Conservation (phyloP, 1,140 invertebrate genomes). For the Harpegnathos saltator region DNA sequence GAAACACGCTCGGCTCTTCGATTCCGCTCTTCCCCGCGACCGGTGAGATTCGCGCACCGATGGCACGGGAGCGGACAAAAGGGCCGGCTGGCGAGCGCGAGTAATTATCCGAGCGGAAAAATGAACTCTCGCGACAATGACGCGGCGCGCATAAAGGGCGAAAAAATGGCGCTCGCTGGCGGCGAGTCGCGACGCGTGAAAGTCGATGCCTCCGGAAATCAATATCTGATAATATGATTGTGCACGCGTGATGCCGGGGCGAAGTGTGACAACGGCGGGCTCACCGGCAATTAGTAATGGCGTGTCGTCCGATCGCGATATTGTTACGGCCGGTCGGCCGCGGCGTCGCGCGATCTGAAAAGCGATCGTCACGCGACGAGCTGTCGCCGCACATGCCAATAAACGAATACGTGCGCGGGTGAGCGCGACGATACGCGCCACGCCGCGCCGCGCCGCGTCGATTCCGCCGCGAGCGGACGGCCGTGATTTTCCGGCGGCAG, state of each 20-base stretch:
- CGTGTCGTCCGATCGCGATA: constrained; percentile 51
- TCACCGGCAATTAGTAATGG: constrained; percentile 67
- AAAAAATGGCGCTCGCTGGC: constrained; percentile 12
- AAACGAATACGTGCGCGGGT: not conserved
- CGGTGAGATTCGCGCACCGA: not conserved
- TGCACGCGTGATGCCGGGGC: constrained; percentile 53
- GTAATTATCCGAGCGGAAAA: not conserved
- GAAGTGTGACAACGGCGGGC: constrained; percentile 63
- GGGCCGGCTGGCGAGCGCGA: not conserved
- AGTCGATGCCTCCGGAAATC: constrained; percentile 68
- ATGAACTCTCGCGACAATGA: constrained; percentile 4
- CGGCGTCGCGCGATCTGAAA: constrained; percentile 41
- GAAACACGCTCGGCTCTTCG: not conserved
- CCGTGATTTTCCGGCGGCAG: not conserved
- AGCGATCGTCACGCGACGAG: constrained; percentile 51
- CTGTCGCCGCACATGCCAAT: constrained; percentile 5
- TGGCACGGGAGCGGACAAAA: not conserved
- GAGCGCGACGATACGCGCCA: not conserved
- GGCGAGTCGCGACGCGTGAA: too few species aligned
- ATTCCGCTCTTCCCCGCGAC: not conserved
- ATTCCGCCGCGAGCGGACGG: not conserved
- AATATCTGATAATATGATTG: constrained; percentile 69
- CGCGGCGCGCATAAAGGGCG: not conserved
- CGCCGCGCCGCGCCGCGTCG: too few species aligned
- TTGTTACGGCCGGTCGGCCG: too few species aligned